Base-by-base conservation (phyloP, 1,140 invertebrate species). In the Thaumatotibia leucotreta region DNA sequence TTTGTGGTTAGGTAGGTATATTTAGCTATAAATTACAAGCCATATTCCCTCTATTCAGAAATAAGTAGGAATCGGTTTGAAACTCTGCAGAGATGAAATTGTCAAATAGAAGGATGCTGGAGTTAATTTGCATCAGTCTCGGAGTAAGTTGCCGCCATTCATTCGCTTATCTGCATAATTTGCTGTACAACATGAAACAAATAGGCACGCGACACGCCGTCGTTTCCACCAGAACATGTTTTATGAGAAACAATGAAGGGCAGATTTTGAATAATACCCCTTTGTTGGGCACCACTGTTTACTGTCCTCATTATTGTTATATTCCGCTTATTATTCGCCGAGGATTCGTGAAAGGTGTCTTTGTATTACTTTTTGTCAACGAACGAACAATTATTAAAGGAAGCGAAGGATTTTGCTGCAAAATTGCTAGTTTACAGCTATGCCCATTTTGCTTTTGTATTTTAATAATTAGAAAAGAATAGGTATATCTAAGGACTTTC, bases 131-230 rank as follows among this genome's bases (percentile, higher is more conserved):
- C 82, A 83, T 83, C 76, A 83, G 77, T 81, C 77, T 74, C 75
- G 66, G 83, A 77, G 72, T 78, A 82, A 88, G 80, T 85, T 88
- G 76, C 73, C 73, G 69, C 77, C 78, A 85, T 86, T 85, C 79
- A 82, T 76, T 86, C 73, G 81, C 80, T 83, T 84, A 86, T 86
- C 82, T 88, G 75, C 80, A 88, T 88, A 84, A 88, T 86, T 86
- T 83, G 75, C 65, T 80, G 77, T 83, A 76, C 79, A 84, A 79
- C 80, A 86, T 80, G 80, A 81, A 82, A 83, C 76, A 83, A 85
- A 82, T 85, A 85, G 80, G 80, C 75, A 77, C 66, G 75, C 77
- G 73, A 84, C 75, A 82, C 67, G 76, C 73, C 66, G 76, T 73
- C 66, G 76, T 80, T 84, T 77, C 79, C 82, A 76, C 70, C 69